Base-by-base conservation (phyloP, 2,113 vertebrate species). In the Athene noctua region DNA sequence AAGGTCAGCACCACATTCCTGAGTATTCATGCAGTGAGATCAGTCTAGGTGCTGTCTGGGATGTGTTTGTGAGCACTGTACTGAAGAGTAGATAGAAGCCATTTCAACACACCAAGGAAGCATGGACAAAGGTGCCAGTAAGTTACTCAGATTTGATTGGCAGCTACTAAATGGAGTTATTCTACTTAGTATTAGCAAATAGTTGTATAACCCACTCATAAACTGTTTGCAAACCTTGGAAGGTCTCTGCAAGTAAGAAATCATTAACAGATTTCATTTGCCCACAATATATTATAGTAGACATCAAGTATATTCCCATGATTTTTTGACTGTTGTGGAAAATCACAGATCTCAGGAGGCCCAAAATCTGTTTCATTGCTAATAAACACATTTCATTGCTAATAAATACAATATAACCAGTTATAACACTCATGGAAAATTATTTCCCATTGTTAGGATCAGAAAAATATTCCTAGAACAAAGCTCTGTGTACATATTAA, bases 191-290 rank as follows among this genome's bases (percentile, higher is more conserved):
- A 85, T 68, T 72, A 87, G 66, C 52, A 94, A 90, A 88, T 26
- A 86, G 42, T 90, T 92, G 67, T 71, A 93, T 73, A 94, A 86
- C 40, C 13, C 49, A 72, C 65, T 82, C 52, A 81, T 80, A 72
- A 89, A 90, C 16, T 36, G 72, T 68, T 74, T 52, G 32, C 34
- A 95, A 85, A 88, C 20, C 11, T 61, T 90, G 21, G 10, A 87
- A 80, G 18, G 57, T 77, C 62, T 79, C 71, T 80, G 49, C 58
- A 82, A 74, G 32, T 62, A 83, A 67, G 23, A 92, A 95, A 96
- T 49, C 40, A 73, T 78, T 72, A 91, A 85, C 40, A 90, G 59
- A 85, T 68, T 92, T 93, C 26, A 88, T 77, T 92, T 92, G 30
- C 32, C 47, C 54, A 62, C 47, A 59, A 42, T 80, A 80, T 52